phyloP scores from a whole-genome alignment of 2,113 vertebrate species.

The Onychostruthus taczanowskii region DNA sequence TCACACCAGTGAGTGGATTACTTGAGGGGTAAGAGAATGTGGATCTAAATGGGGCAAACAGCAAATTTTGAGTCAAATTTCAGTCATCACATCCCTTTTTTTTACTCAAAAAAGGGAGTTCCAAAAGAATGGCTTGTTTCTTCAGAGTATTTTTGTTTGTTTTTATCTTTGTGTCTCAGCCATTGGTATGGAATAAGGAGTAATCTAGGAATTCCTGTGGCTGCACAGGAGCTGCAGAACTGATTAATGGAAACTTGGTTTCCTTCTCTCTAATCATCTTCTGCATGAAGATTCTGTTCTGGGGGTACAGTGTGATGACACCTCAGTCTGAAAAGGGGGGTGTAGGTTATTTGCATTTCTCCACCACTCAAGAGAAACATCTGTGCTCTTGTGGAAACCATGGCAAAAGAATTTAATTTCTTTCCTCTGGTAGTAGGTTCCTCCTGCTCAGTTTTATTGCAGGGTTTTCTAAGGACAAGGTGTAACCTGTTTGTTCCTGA shows the following conservation, averaged over 20 bases:
- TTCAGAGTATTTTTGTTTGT: background rate
- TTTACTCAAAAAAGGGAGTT: background rate
- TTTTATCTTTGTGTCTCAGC: background rate
- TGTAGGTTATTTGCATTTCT: background rate
- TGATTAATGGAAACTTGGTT: background rate
- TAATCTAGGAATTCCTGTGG: background rate
- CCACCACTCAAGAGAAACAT: background rate
- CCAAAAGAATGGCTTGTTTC: rapidly evolving
- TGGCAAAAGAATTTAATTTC: background rate
- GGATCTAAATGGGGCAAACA: background rate
- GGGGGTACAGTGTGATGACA: background rate
- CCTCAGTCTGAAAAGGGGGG: background rate
- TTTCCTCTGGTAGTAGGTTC: background rate
- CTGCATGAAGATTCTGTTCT: background rate
- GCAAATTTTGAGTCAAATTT: background rate
- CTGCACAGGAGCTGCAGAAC: background rate
- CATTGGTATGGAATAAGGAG: background rate
- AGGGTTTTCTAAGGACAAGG: background rate
- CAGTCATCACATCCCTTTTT: background rate
- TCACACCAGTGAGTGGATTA: background rate
- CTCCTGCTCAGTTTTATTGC: background rate
- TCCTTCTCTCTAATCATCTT: background rate
- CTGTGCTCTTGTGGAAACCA: background rate
- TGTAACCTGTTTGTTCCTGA: background rate
- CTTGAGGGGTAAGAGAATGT: background rate